Percentiles rank a stretch among this genome's conserved stretches.
Conservation (phyloP, 2,797 vertebrate species). For the Momotus momota region DNA sequence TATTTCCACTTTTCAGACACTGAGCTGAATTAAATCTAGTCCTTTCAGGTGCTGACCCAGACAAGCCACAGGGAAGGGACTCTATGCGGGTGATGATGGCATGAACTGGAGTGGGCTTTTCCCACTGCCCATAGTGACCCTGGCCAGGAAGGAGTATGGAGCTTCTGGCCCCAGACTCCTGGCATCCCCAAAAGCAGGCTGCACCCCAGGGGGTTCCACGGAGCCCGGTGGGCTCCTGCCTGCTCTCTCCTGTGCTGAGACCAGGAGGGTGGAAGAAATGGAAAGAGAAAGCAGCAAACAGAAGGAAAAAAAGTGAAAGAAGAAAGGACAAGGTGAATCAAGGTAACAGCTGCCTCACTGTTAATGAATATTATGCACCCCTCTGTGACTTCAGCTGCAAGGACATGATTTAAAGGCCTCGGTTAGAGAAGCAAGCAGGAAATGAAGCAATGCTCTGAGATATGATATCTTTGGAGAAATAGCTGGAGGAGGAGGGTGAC, state of each 20-base stretch:
- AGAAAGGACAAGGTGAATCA: background rate
- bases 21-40: background rate
- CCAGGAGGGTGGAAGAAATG: background rate
- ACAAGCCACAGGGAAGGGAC: background rate
- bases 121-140: background rate
- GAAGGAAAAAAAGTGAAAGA: background rate
- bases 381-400: background rate
- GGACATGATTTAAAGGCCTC: background rate
- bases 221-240: background rate
- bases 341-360: background rate
- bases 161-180: background rate
- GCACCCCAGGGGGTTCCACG: background rate
- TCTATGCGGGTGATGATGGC: background rate
- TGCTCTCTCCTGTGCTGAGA: background rate
- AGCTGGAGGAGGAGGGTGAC: background rate
- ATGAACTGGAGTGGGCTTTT: background rate
- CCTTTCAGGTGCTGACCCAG: background rate
- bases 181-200: background rate
- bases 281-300: background rate
- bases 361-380: background rate
- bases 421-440: slow-evolving; percentile 7
- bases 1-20: background rate
- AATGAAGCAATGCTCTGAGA: slow-evolving; percentile 44
- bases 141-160: background rate
- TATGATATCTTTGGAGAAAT: slow-evolving; percentile 31